These are phyloP conservation scores for Hucho hucho DNA, from an alignment of 2,113 vertebrate genomes.

Conservation along the genomic window DNA sequence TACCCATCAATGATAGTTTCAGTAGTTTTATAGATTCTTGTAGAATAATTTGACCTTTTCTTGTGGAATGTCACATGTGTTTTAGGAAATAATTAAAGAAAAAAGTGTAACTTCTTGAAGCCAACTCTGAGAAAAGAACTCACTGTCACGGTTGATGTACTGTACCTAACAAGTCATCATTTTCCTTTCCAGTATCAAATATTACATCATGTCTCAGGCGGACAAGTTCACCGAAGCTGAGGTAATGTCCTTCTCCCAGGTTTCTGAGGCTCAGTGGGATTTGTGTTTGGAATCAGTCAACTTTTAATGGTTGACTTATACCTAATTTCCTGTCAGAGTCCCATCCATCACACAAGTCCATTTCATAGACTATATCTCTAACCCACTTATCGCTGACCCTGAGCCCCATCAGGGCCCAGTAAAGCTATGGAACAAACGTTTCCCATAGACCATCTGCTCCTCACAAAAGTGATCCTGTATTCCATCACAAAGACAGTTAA, in stretches of 20 bases:
- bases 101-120: too few species aligned
- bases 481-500: conserved; percentile 1
- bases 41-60: too few species aligned
- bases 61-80: too few species aligned
- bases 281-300: background rate
- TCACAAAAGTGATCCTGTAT: background rate
- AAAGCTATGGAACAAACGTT: background rate
- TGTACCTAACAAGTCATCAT: background rate
- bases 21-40: too few species aligned
- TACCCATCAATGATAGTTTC: too few species aligned
- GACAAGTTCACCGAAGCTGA: conserved; percentile 88
- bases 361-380: conserved; percentile 5
- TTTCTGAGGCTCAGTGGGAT: background rate
- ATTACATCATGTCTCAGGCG: conserved; percentile 89
- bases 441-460: conserved; percentile 1
- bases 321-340: background rate
- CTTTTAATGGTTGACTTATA: background rate
- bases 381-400: background rate
- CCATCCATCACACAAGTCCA: background rate
- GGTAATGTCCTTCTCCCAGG: conserved; percentile 63
- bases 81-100: too few species aligned
- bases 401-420: background rate
- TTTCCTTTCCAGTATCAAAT: conserved; percentile 78
- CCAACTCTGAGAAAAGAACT: too few species aligned
- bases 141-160: too few species aligned